These are phyloP conservation scores for Gobio gobio DNA, from an alignment of 2,113 vertebrate species.

Conservation along the genomic window DNA sequence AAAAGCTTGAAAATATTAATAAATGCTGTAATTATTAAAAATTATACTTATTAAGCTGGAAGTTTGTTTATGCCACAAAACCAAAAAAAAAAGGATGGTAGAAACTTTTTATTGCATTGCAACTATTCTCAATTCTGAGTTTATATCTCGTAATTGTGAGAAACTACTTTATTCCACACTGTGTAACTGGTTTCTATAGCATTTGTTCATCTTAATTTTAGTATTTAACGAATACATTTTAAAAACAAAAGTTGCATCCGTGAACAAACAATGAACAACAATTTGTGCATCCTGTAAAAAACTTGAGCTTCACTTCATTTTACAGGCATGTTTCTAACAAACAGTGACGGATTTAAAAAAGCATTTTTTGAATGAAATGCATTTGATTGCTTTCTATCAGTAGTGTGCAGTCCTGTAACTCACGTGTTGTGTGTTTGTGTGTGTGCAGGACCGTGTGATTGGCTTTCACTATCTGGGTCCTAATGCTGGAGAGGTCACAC, in stretches of 20 bases:
- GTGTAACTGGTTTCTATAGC: neutral
- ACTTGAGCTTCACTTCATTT: neutral
- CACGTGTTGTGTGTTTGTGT: neutral
- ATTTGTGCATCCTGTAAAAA: neutral
- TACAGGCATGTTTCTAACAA: neutral
- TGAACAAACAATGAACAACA: neutral
- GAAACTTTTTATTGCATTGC: too few relatives aligned
- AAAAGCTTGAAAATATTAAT: neutral
- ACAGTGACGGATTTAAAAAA: neutral
- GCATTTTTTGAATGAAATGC: neutral
- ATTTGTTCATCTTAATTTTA: neutral
- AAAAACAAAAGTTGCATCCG: neutral
- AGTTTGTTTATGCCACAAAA: too few relatives aligned
- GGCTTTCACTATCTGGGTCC: constrained; percentile 95
- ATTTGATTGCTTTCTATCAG: neutral
- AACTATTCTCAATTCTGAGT: too few relatives aligned
- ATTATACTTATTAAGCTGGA: neutral
- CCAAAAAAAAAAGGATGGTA: too few relatives aligned
- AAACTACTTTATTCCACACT: too few relatives aligned
- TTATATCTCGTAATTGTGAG: too few relatives aligned
- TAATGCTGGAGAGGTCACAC: constrained; percentile 94
- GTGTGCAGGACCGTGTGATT: constrained; percentile 84
- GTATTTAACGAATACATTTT: neutral
- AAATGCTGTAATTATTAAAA: neutral
- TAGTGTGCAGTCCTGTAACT: neutral